Conservation (phyloP, 2,797 vertebrate species). For the Enoplosus armatus region DNA sequence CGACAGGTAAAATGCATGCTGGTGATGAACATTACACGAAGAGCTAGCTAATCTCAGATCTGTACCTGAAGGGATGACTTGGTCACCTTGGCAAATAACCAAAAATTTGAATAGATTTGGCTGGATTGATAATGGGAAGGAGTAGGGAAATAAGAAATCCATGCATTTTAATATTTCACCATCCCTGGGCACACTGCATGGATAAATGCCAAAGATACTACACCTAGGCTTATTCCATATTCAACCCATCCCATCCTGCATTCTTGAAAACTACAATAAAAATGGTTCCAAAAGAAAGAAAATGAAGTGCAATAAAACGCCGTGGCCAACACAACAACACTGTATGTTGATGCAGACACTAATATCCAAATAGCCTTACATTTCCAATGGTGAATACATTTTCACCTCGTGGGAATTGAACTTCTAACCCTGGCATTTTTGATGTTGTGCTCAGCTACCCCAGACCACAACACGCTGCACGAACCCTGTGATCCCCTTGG, state of each 20-base stretch:
- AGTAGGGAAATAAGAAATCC: neutral
- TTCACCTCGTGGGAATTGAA: slow-evolving; percentile 29
- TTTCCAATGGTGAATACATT: slow-evolving; percentile 22
- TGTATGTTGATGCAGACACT: neutral
- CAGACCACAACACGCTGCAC: slow-evolving; percentile 35
- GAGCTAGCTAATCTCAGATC: slow-evolving; percentile 5
- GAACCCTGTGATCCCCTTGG: slow-evolving; percentile 31
- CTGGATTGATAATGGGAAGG: neutral
- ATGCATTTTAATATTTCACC: neutral
- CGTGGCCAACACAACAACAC: neutral
- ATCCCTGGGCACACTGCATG: neutral
- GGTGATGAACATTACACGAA: slow-evolving; percentile 2
- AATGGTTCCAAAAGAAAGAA: neutral
- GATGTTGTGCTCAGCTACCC: neutral
- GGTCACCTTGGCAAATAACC: slow-evolving; percentile 2
- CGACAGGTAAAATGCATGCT: slow-evolving; percentile 33
- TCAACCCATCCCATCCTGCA: neutral
- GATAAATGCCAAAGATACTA: neutral
- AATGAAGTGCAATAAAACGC: neutral
- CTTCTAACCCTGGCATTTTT: slow-evolving; percentile 3
- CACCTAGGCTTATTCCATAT: neutral
- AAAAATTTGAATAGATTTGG: slow-evolving; percentile 19
- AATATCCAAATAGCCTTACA: slow-evolving; percentile 29
- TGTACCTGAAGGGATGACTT: neutral
- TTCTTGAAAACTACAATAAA: slow-evolving; percentile 19